Base-by-base conservation (phyloP, 2,888 invertebrate species). In the Leptarthrus brevirostris region DNA sequence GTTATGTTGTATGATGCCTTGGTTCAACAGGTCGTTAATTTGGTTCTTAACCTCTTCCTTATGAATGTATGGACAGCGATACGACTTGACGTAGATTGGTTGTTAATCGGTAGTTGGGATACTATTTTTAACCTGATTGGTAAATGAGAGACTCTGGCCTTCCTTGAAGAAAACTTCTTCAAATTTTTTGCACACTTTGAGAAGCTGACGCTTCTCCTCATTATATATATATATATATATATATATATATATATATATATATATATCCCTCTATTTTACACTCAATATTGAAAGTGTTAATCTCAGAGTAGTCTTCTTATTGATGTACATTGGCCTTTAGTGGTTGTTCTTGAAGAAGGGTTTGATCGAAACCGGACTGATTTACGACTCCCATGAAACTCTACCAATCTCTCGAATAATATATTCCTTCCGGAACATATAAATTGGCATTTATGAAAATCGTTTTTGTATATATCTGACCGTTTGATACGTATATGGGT, bases 1-100 rank as follows among this genome's bases (percentile, higher is more conserved):
- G 14, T 54, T 72, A 4, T 40, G 72, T 8, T 30, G 49, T 16
- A 72, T 72, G 5, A 72, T 61, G 3, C 34, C 34, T 52, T 72
- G 36, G 3, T 34, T n/a, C 14, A 72, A 22, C 61, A 72, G 49
- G 10, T 72, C 26, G 20, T 22, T 34, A 20, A 61, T 52, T 24
- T 72, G 40, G 1, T 47, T 20, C 16, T 14, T 30, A 3, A 70
- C 26, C 14, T 53, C 53, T 1, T n/a, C 20, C 4, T 53, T 70
- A 8, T 70, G 70, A 10, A 70, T 18, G 8, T 20, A 70, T 20
- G 53, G 22, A 36, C 36, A 70, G 3, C 70, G n/a, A n/a, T 71
- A 71, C 1, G 18, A 56, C 40, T 71, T 71, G 3, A n/a, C 18
- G 36, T 71, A 71, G 14, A 71, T 24, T 22, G 71, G 54, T 12